Evolutionary conservation across 2,113 vertebrate species (phyloP).

Genomic region (Melanocharis versteri): DNA sequence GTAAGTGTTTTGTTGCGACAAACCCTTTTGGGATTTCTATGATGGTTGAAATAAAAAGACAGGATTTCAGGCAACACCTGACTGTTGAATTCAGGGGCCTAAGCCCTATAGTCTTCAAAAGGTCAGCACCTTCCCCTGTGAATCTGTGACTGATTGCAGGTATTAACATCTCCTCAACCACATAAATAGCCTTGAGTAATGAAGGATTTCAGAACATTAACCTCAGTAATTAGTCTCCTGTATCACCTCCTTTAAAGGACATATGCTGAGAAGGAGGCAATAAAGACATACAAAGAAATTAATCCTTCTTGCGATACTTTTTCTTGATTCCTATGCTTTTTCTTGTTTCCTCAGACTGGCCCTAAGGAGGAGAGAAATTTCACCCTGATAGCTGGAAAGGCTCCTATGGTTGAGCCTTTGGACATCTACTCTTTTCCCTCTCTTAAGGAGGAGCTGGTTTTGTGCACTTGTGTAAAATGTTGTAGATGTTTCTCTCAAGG

Average conservation of each 20-base stretch:
- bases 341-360: neutral
- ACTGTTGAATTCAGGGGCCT: neutral
- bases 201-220: neutral
- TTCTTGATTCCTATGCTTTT: neutral
- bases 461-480: neutral
- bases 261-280: neutral
- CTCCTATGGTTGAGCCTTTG: neutral
- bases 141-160: neutral
- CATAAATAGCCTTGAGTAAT: neutral
- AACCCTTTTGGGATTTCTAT: neutral
- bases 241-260: neutral
- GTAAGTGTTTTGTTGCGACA: neutral
- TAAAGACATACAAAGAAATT: neutral
- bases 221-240: neutral
- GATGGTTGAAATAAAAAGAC: neutral
- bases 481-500: neutral
- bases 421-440: neutral
- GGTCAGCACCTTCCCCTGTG: neutral
- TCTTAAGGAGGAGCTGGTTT: neutral
- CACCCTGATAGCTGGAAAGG: neutral
- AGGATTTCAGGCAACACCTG: neutral
- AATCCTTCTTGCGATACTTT: neutral
- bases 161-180: neutral
- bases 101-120: neutral
- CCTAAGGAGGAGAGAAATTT: neutral